Base-by-base conservation (phyloP, 2,888 invertebrate species). In the Chouioia cunea region DNA sequence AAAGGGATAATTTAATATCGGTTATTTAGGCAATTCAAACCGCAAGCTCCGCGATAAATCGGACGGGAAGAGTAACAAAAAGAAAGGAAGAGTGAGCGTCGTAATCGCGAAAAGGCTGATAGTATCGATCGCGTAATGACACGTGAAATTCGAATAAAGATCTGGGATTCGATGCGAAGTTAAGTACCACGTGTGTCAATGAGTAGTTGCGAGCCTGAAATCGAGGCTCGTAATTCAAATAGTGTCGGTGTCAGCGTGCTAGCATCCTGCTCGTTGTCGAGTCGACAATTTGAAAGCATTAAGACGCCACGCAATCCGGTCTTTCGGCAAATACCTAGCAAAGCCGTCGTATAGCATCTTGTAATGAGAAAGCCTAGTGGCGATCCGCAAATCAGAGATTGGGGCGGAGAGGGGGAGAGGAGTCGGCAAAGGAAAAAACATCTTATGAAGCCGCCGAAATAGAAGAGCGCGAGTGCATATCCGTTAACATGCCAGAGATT, bases 241-340 rank as follows among this genome's bases (percentile, higher is more conserved):
- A 68, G 16, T 60, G 47, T 59, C 67, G 27, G 3, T 27, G 3
- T 6, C 27, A 4, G 27, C 27, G 27, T 27, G 54, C 60, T 60
- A 56, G 20, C 20, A 12, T 53, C 53, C 53, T 36, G 18, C 3
- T 27, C 27, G 27, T 27, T 12, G 15, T 18, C 20, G 47, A 48
- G 16, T 56, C 36, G 67, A 56, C 62, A 56, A 68, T 68, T 62
- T 48, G 48, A 60, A 22, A 20, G 12, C 67, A 68, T 68, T 68
- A 68, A 20, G 53, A 23, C 23, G 53, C 22, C 46, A 16, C 50
- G n/a, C 46, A 4, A 15, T 62, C 48, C 60, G 48, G 48, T 48
- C 57, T 18, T 22, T 43, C 15, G 14, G 48, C 4, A 50, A 65
- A 48, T 65, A 27, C 6, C 48, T 16, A 48, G 2, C 4, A 44